Evolutionary conservation across 2,797 vertebrate species (phyloP), one percentile per base, ranked within the genome.

Genomic region (Cottoperca gobio): DNA sequence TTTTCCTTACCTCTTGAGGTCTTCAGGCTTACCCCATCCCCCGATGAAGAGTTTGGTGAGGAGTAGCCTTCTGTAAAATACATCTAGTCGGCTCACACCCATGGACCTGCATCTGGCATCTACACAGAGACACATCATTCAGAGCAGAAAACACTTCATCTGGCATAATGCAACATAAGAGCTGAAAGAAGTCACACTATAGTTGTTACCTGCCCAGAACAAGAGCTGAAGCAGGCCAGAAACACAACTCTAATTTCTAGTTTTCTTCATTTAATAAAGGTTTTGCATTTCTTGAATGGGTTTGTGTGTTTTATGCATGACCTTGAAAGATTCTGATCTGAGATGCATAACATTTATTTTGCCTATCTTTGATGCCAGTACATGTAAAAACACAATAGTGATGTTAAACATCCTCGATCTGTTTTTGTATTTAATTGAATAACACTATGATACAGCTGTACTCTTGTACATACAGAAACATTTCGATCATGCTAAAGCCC

Each of bases 21-120:
- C 97, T 73, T 99, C 97, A 54, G 98, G 98, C 84, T 96, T 97
- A 82, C 98, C 98, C 98, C 98, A 99, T 94, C 98, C 98, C 91
- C 96, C 95, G 79, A 99, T 99, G 89, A 99, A 99, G 88, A 99
- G 96, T 79, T 97, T 99, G 82, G 96, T 97, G 83, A 99, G 97
- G 85, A 99, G 96, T 72, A 99, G 95, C 83, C 96, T 96, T 92
- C 98, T 95, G 89, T 99, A 99, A n/a, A 99, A 93, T 79, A 98
- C 89, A 94, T 99, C 98, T 81, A 99, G 91, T 87, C 97, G 96
- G 90, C 98, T 99, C 83, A 98, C 92, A 95, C 97, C 98, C 97
- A 99, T 99, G 86, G 94, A 85, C 85, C 66, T 92, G 86, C 87
- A 89, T 81, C 82, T 86, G 78, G 81, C 95, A 96, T 95, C 96